These are phyloP conservation scores for Limnodromus scolopaceus DNA, from an alignment of 2,797 vertebrate species.

Conservation along the genomic window DNA sequence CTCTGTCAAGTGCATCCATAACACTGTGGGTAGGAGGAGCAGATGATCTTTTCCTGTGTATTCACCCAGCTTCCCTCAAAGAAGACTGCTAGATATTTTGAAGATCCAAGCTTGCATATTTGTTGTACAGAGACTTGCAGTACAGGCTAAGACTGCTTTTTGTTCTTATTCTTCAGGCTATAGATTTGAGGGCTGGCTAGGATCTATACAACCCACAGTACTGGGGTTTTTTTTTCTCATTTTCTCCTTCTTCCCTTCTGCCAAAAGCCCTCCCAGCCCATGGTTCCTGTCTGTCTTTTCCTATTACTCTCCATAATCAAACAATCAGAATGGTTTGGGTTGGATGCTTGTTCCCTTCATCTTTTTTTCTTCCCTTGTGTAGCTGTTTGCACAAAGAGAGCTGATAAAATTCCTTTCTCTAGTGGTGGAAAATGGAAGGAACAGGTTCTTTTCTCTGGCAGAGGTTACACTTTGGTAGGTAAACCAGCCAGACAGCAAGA, in stretches of 20 bases:
- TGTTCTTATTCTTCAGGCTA: not conserved
- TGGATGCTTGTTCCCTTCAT: not conserved
- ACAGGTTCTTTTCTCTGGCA: not conserved
- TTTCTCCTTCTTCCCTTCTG: not conserved
- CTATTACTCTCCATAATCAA: not conserved
- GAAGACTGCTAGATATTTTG: not conserved
- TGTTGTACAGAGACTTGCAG: not conserved
- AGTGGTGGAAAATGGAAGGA: not conserved
- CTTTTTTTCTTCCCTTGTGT: not conserved
- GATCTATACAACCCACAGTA: not conserved
- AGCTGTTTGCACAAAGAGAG: not conserved
- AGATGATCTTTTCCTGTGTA: not conserved
- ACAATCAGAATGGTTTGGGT: not conserved
- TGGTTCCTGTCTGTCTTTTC: not conserved
- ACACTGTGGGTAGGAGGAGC: not conserved
- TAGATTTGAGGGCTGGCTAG: not conserved
- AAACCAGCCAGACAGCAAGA: not conserved
- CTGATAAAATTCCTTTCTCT: not conserved
- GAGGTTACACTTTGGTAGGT: not conserved
- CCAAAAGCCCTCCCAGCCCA: not conserved
- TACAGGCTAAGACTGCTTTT: not conserved
- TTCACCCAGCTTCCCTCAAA: not conserved
- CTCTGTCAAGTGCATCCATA: not conserved
- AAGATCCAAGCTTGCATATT: not conserved
- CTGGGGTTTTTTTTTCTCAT: not conserved